A percentile compares a stretch with the other conserved stretches of the same genome.
These are phyloP conservation scores for Prionace glauca DNA, from an alignment of 2,797 vertebrate genomes.

Conservation along the genomic window DNA sequence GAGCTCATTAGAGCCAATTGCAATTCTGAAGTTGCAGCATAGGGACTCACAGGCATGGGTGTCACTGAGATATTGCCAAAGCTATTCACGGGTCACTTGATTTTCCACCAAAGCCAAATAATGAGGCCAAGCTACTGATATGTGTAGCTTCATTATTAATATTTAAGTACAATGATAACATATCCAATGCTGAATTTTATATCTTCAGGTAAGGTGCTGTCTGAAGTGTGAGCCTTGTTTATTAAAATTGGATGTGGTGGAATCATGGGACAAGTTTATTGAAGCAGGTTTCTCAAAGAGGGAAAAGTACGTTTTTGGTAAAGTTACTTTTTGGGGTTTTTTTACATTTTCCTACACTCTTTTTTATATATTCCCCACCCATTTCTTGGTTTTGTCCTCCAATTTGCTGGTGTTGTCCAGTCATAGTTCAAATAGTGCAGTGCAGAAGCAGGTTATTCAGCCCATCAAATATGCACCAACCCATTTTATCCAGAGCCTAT, in stretches of 20 bases:
- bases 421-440: neutral
- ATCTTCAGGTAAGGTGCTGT: neutral
- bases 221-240: neutral
- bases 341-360: neutral
- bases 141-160: neutral
- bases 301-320: neutral
- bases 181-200: neutral
- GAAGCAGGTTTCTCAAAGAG: neutral
- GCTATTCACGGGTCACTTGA: neutral
- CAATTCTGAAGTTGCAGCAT: neutral
- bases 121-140: neutral
- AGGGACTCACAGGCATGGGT: neutral
- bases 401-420: neutral
- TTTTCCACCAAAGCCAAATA: neutral
- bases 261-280: neutral
- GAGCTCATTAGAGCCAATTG: neutral
- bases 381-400: neutral
- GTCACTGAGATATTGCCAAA: neutral
- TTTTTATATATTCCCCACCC: neutral
- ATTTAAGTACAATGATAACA: slow-evolving; percentile 6
- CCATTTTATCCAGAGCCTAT: too few species aligned
- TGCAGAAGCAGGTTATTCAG: too few species aligned
- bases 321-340: neutral
- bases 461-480: too few species aligned
- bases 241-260: neutral